phyloP scores from a whole-genome alignment of 2,113 vertebrate species.

The Xiphophorus maculatus region DNA sequence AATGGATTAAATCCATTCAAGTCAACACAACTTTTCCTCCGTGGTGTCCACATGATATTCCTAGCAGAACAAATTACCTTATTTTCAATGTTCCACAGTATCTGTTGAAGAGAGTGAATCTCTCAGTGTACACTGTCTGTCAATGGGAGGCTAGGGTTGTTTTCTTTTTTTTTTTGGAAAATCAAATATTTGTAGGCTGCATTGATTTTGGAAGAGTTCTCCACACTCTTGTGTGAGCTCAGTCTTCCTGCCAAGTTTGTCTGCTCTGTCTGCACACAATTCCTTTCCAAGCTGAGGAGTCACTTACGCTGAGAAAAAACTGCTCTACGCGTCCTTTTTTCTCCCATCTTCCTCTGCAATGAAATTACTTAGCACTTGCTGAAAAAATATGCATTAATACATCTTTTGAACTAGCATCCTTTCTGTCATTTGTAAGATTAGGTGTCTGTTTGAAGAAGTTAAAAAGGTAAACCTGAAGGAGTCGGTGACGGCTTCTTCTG shows the following conservation, averaged over 20 bases:
- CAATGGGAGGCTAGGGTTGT: conserved; percentile 35
- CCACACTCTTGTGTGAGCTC: conserved; percentile 59
- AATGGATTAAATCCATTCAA: neutral
- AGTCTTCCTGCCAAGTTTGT: conserved; percentile 67
- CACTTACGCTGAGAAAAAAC: conserved; percentile 25
- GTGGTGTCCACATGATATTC: neutral
- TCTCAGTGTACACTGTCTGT: conserved; percentile 29
- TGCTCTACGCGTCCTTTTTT: conserved; percentile 19
- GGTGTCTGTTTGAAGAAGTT: conserved; percentile 13
- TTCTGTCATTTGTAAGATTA: neutral
- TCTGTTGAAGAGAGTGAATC: neutral
- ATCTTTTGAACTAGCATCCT: conserved; percentile 10
- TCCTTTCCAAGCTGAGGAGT: conserved; percentile 56
- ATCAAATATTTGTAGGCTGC: conserved; percentile 71
- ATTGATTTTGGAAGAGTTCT: conserved; percentile 71
- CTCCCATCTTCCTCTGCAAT: conserved; percentile 14
- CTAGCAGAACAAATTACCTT: neutral
- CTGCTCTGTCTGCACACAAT: conserved; percentile 66
- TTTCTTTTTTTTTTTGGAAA: conserved; percentile 31
- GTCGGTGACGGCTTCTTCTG: neutral
- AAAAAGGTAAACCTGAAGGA: conserved; percentile 1
- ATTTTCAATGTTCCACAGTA: neutral
- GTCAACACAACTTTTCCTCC: neutral
- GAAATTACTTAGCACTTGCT: conserved; percentile 15
- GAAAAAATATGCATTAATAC: conserved; percentile 10